These are phyloP conservation scores for Chloromyia formosa DNA, from an alignment of 2,888 invertebrate genomes.

Conservation along the genomic window DNA sequence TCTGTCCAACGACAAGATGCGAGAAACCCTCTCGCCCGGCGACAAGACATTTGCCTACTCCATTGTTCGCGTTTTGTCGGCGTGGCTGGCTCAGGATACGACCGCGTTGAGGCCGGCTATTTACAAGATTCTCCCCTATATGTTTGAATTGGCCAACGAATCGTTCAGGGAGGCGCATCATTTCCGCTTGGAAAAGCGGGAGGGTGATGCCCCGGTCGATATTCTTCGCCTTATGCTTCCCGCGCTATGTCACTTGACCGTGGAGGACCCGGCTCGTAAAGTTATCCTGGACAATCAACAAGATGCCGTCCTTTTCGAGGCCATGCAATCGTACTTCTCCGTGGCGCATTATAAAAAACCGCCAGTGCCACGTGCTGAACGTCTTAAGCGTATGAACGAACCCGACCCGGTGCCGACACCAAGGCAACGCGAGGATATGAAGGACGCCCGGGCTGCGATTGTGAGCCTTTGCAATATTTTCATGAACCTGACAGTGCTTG, in stretches of 20 bases:
- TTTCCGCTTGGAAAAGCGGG: constrained; percentile 73
- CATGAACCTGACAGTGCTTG: constrained; percentile 91
- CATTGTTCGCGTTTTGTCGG: constrained; percentile 82
- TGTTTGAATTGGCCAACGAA: constrained; percentile 82
- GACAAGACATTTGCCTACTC: constrained; percentile 85
- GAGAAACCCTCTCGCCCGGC: constrained; percentile 72
- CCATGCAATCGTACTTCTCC: constrained; percentile 84
- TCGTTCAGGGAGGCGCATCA: constrained; percentile 79
- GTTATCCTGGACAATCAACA: constrained; percentile 80
- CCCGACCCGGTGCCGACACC: constrained; percentile 80
- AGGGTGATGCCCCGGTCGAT: constrained; percentile 69
- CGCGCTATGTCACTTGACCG: constrained; percentile 88
- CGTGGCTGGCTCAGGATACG: constrained; percentile 93
- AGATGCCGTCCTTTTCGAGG: constrained; percentile 82
- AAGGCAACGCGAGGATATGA: constrained; percentile 81
- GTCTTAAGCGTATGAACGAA: constrained; percentile 77
- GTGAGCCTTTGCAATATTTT: constrained; percentile 90
- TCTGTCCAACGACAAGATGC: constrained; percentile 78
- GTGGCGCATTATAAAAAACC: constrained; percentile 87
- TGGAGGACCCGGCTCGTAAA: constrained; percentile 87
- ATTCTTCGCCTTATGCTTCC: constrained; percentile 85
- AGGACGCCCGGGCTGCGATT: constrained; percentile 84
- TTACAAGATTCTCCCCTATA: constrained; percentile 81
- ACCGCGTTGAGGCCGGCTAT: constrained; percentile 86
- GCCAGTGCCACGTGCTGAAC: constrained; percentile 80